Conservation (phyloP, 2,113 vertebrate genomes). For the Coptodon rendalli region DNA sequence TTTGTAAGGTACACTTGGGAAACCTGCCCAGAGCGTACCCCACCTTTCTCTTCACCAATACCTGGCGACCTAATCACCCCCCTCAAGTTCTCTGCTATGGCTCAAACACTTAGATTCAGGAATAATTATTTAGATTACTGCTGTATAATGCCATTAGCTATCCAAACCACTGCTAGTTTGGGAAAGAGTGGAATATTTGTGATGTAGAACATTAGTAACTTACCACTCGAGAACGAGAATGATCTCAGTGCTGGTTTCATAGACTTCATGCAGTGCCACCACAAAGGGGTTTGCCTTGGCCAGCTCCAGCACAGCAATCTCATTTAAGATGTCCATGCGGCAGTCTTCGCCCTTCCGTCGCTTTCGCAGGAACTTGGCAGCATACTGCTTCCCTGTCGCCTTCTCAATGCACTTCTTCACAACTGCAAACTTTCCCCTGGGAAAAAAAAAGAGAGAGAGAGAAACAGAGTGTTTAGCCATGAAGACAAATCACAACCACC, state of each 20-base stretch:
- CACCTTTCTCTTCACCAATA: background rate
- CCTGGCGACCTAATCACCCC: background rate
- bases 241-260: conserved; percentile 86
- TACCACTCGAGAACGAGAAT: conserved; percentile 94
- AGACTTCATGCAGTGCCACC: conserved; percentile 89
- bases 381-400: conserved; percentile 84
- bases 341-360: conserved; percentile 91
- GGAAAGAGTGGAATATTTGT: background rate
- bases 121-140: background rate
- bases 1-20: background rate
- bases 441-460: background rate
- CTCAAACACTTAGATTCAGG: background rate
- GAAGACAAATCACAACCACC: conserved; percentile 17
- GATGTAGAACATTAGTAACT: conserved; percentile 7
- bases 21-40: background rate
- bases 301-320: conserved; percentile 89
- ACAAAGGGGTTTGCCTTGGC: conserved; percentile 84
- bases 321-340: conserved; percentile 88
- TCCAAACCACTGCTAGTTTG: accelerated
- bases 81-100: background rate
- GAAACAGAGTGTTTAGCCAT: background rate
- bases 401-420: conserved; percentile 92
- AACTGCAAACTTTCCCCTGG: conserved; percentile 94
- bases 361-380: conserved; percentile 94
- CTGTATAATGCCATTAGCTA: background rate